phyloP scores from a whole-genome alignment of 2,888 invertebrate species.

The Tetranychus truncatus region DNA sequence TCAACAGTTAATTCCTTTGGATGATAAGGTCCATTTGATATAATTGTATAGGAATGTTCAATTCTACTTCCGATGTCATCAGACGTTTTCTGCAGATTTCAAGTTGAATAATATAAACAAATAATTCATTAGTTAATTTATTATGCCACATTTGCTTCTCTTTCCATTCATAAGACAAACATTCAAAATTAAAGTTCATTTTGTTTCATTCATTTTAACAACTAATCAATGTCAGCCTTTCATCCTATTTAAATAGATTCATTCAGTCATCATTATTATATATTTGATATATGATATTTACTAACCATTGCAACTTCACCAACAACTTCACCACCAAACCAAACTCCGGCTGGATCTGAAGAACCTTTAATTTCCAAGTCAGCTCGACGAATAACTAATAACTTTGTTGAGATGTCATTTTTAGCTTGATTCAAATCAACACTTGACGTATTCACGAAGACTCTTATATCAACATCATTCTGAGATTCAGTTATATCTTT shows the following conservation, averaged over 20 bases:
- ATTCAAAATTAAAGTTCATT: not conserved
- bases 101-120: too few relatives aligned
- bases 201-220: slow-evolving; percentile 8
- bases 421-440: slow-evolving; percentile 29
- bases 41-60: slow-evolving; percentile 43
- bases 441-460: slow-evolving; percentile 41
- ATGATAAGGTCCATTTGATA: slow-evolving; percentile 66
- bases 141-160: not conserved
- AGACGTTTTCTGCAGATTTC: slow-evolving; percentile 13
- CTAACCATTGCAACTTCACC: slow-evolving; percentile 69
- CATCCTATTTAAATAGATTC: not conserved
- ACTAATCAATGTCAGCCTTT: slow-evolving; percentile 1
- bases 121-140: too few relatives aligned
- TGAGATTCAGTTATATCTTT: slow-evolving; percentile 49
- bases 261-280: slow-evolving; percentile 25
- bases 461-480: slow-evolving; percentile 46
- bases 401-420: slow-evolving; percentile 28
- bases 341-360: slow-evolving; percentile 55
- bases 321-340: slow-evolving; percentile 65
- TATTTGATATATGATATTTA: slow-evolving; percentile 47
- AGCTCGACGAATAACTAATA: slow-evolving; percentile 32
- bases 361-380: slow-evolving; percentile 31
- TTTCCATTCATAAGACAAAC: not conserved
- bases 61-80: slow-evolving; percentile 33
- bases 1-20: slow-evolving; percentile 54